phyloP scores from a whole-genome alignment of 2,888 invertebrate genomes.

The Bugula neritina region DNA sequence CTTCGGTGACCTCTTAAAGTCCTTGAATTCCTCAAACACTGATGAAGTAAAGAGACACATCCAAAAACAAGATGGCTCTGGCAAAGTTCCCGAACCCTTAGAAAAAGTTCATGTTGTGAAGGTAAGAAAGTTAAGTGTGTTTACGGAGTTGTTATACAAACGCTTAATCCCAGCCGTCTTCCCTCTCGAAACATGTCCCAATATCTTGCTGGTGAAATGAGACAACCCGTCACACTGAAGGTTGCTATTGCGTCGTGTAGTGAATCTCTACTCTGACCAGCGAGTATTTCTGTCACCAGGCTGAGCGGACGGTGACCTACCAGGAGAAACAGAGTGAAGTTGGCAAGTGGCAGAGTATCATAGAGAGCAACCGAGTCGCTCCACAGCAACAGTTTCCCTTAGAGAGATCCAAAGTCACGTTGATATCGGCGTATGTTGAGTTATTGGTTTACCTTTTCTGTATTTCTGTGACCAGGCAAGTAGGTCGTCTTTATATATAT shows the following conservation, averaged over 20 bases:
- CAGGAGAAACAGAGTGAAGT: not conserved
- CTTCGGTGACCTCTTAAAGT: not conserved
- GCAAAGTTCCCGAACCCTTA: not conserved
- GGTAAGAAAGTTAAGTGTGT: not conserved
- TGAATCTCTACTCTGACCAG: too few species aligned
- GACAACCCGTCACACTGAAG: too few species aligned
- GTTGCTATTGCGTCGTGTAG: too few species aligned
- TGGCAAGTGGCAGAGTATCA: slow-evolving; percentile 7
- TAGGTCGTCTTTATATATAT: too few species aligned
- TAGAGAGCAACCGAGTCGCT: slow-evolving; percentile 3
- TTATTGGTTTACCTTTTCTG: not conserved
- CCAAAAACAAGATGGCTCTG: slow-evolving; percentile 9
- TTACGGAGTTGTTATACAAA: too few species aligned
- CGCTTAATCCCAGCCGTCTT: too few species aligned
- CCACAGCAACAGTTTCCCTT: slow-evolving; percentile 23
- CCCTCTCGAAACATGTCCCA: too few species aligned
- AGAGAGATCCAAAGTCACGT: not conserved
- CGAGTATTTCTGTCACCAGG: too few species aligned
- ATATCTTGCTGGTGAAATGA: too few species aligned
- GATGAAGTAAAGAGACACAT: not conserved
- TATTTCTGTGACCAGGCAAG: too few species aligned
- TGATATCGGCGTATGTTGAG: not conserved
- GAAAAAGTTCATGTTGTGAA: slow-evolving; percentile 3
- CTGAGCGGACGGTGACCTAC: slow-evolving; percentile 12
- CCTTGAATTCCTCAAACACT: not conserved